Percentiles rank a stretch among this genome's conserved stretches.
These are phyloP conservation scores for Herpailurus yagouaroundi DNA, from an alignment of 2,113 vertebrate species.

Conservation along the genomic window DNA sequence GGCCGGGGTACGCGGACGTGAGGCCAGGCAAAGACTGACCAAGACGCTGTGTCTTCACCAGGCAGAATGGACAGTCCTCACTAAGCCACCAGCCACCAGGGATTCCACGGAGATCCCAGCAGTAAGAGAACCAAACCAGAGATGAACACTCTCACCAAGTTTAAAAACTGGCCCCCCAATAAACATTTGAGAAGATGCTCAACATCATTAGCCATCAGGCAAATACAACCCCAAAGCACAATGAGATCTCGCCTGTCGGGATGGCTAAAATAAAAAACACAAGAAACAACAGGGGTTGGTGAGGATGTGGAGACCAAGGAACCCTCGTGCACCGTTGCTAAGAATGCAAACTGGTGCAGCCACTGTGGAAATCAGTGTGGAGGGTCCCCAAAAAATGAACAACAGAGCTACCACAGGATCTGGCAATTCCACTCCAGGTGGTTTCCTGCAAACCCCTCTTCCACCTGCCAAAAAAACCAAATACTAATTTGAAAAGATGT, in stretches of 20 bases:
- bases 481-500: neutral
- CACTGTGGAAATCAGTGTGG: neutral
- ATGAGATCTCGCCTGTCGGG: neutral
- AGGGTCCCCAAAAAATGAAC: too few species aligned
- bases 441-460: neutral
- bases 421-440: neutral
- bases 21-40: neutral
- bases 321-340: neutral
- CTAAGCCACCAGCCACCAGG: neutral
- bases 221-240: too few species aligned
- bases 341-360: neutral
- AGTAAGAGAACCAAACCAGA: neutral
- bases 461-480: neutral
- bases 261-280: neutral
- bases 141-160: neutral
- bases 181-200: neutral
- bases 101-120: neutral
- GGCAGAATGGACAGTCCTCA: neutral
- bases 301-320: neutral
- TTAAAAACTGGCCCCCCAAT: neutral
- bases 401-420: neutral
- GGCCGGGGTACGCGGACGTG: rapidly evolving
- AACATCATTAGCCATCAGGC: neutral
- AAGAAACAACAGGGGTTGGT: neutral
- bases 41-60: too few species aligned